Evolutionary conservation across 2,113 vertebrate species (phyloP).

Genomic region (Trochalopteron elliotii): DNA sequence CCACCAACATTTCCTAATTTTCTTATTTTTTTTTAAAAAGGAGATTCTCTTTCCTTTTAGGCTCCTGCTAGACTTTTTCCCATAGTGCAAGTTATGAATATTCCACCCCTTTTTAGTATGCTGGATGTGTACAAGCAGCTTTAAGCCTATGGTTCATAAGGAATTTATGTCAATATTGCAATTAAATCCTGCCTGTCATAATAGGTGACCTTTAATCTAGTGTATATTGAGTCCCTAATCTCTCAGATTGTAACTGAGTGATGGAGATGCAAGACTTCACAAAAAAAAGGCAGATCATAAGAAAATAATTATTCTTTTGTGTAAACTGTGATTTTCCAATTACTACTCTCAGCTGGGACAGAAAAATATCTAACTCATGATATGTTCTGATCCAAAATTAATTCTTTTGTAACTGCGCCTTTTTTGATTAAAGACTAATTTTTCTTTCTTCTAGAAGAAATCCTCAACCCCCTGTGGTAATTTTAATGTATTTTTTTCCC

Average conservation of each 20-base stretch:
- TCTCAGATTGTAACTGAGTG: constrained; percentile 51
- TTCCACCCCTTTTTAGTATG: background rate
- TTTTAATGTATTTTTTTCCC: background rate
- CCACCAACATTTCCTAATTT: background rate
- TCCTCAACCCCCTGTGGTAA: background rate
- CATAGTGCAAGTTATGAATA: background rate
- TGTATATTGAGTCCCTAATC: constrained; percentile 53
- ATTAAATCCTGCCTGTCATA: constrained; percentile 62
- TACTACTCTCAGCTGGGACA: constrained; percentile 61
- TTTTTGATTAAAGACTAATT: constrained; percentile 45
- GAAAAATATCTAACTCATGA: constrained; percentile 21
- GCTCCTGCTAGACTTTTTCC: background rate
- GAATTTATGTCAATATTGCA: constrained; percentile 52
- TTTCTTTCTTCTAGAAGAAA: background rate
- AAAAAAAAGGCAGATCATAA: constrained; percentile 49
- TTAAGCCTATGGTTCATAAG: background rate
- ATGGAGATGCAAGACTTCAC: constrained; percentile 48
- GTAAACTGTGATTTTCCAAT: constrained; percentile 72
- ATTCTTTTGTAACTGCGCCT: constrained; percentile 51
- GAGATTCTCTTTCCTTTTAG: background rate
- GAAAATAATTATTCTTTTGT: constrained; percentile 46
- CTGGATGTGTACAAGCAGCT: background rate
- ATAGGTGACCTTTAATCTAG: constrained; percentile 57
- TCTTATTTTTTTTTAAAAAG: background rate
- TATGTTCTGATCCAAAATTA: constrained; percentile 52